Base-by-base conservation (phyloP, 1,140 invertebrate species). In the Calephelis virginiensis region DNA sequence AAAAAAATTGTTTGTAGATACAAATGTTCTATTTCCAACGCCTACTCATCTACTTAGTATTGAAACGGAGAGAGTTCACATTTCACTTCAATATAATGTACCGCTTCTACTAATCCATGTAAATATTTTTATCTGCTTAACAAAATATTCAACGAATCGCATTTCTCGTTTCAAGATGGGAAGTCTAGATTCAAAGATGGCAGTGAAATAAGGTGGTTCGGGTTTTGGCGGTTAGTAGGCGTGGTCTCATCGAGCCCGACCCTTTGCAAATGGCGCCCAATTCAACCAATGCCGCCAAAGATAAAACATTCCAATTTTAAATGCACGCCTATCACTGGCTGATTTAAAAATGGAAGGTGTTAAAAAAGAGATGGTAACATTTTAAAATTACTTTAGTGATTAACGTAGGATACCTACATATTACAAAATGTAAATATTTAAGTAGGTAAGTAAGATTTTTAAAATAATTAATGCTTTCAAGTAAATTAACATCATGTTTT, bases 181-280 rank as follows among this genome's bases (percentile, higher is more conserved):
- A 64, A 75, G 63, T 59, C 38, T 72, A 53, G 60, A 67, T 69
- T 77, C 64, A 85, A 86, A 82, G 80, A 83, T 87, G 83, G 83
- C 77, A 81, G 83, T 72, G 62, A 53, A 69, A 68, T 69, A 71
- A 80, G 80, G 81, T 76, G 78, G 74, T 68, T 64, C 53, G 67
- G 63, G 59, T 82, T 75, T 71, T 67, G 76, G 70, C 74, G 70
- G 69, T 63, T 48, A 40, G 70, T 80, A 65, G 87, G 87, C 84
- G 87, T 77, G 80, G 85, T 79, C 48, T 67, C 64, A 62, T 40
- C 14, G 60, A 70, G 78, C 49, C 70, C 84, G 71, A 78, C 85
- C 87, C 81, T 84, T 90, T 85, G 71, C 85, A 88, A 90, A 90
- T 90, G 87, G 87, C 87, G 87, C 75, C 80, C 69, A 82, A 84